Conservation (phyloP, 2,888 invertebrate genomes). For the Frankliniella intonsa region DNA sequence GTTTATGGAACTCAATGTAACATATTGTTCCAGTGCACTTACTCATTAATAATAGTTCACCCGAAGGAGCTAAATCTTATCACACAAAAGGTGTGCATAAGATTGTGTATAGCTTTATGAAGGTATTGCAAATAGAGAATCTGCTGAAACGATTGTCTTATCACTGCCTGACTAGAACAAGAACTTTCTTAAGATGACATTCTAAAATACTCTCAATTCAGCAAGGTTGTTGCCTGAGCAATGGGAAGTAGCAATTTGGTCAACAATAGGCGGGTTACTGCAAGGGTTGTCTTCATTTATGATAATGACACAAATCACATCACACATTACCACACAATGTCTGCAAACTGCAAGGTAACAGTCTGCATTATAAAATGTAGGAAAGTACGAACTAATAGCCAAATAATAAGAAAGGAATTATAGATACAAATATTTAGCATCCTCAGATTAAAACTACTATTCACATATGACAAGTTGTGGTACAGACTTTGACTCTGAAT, state of each 20-base stretch:
- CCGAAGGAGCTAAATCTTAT: not conserved
- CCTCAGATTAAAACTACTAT: not conserved
- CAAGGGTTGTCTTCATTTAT: not conserved
- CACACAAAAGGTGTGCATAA: not conserved
- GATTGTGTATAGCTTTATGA: conserved; percentile 1
- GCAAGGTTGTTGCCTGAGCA: not conserved
- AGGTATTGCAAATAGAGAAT: conserved; percentile 8
- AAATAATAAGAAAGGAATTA: too few species aligned
- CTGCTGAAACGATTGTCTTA: conserved; percentile 15
- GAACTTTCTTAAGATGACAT: not conserved
- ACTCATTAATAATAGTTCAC: not conserved
- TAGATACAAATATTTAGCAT: too few species aligned
- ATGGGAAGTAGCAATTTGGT: conserved; percentile 5
- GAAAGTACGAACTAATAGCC: too few species aligned
- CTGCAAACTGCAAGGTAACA: too few species aligned
- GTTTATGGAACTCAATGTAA: not conserved
- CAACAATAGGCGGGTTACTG: not conserved
- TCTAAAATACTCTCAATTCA: not conserved
- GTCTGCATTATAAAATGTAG: too few species aligned
- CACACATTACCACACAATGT: too few species aligned
- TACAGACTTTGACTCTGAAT: not conserved
- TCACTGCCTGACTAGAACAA: conserved; percentile 22
- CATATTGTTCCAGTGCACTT: conserved; percentile 12
- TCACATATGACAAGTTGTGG: not conserved
- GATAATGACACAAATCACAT: not conserved